Conservation (phyloP, 2,797 vertebrate species). For the Poeciliopsis paucimaculata region DNA sequence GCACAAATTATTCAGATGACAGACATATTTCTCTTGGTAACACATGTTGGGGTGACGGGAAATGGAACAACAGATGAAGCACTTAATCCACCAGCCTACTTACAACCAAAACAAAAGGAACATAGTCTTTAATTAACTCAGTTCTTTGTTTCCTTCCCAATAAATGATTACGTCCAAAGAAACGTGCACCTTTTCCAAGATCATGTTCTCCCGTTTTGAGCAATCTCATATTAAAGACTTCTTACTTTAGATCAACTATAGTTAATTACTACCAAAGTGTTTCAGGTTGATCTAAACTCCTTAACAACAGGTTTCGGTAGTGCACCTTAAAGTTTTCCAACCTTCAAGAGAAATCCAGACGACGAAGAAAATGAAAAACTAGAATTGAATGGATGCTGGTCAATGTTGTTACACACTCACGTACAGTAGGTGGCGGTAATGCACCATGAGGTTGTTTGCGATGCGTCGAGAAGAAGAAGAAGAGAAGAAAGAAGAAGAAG, state of each 20-base stretch:
- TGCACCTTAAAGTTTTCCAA: neutral
- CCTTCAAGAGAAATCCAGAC: neutral
- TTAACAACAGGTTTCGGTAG: neutral
- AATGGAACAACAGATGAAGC: neutral
- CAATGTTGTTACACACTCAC: neutral
- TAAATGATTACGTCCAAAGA: too few relatives aligned
- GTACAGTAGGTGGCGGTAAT: neutral
- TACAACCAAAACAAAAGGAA: too few relatives aligned
- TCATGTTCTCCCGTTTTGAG: too few relatives aligned
- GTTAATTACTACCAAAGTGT: too few relatives aligned
- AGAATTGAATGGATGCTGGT: too few relatives aligned
- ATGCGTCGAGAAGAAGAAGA: neutral
- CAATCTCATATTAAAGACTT: too few relatives aligned
- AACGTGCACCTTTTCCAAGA: too few relatives aligned
- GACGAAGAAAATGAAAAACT: neutral
- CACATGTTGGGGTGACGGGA: neutral
- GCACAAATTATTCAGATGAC: neutral
- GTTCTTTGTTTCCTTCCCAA: too few relatives aligned
- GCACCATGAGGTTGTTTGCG: neutral
- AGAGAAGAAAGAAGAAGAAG: neutral
- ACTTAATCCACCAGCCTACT: too few relatives aligned
- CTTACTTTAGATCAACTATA: too few relatives aligned
- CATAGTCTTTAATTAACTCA: too few relatives aligned
- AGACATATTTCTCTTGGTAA: neutral
- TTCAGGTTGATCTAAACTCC: neutral